Percentiles rank a stretch among this genome's conserved stretches.
Evolutionary conservation across 37 sponge, comb jelly and placozoan species (phyloP).

Genomic region (Chondrilla cf. caribensis): DNA sequence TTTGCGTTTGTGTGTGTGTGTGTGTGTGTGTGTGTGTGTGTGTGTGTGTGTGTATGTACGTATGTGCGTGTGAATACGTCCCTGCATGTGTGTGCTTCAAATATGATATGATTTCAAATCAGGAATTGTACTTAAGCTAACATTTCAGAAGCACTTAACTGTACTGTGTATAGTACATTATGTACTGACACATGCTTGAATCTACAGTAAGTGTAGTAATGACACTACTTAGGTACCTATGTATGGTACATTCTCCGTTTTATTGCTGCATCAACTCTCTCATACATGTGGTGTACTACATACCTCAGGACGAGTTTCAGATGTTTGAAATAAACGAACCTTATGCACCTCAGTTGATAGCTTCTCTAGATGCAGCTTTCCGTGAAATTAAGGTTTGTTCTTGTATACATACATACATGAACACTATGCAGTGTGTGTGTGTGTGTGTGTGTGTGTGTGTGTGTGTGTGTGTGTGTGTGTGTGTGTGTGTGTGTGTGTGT

Average conservation of each 20-base stretch:
- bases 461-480: background rate
- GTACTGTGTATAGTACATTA: background rate
- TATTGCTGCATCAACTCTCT: too few species aligned
- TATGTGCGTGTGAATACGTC: too few species aligned
- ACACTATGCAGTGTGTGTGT: background rate
- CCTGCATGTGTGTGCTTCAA: too few species aligned
- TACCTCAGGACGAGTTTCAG: slow-evolving; percentile 63
- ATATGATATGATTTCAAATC: too few species aligned
- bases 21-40: too few species aligned
- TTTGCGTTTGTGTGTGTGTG: too few species aligned
- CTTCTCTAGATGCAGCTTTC: slow-evolving; percentile 35
- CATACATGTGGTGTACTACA: too few species aligned
- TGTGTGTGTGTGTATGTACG: too few species aligned
- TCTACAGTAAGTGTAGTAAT: too few species aligned
- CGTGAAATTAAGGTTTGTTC: slow-evolving; percentile 50
- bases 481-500: background rate
- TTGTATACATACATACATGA: background rate
- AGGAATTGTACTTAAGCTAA: too few species aligned
- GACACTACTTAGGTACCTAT: too few species aligned
- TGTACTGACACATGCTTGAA: background rate
- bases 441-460: background rate
- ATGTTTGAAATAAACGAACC: slow-evolving; percentile 75
- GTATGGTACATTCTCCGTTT: too few species aligned
- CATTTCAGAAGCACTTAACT: background rate
- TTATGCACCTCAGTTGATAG: slow-evolving; percentile 74